These are phyloP conservation scores for Hyposoter dolosus DNA, from an alignment of 2,888 invertebrate species.

Conservation along the genomic window DNA sequence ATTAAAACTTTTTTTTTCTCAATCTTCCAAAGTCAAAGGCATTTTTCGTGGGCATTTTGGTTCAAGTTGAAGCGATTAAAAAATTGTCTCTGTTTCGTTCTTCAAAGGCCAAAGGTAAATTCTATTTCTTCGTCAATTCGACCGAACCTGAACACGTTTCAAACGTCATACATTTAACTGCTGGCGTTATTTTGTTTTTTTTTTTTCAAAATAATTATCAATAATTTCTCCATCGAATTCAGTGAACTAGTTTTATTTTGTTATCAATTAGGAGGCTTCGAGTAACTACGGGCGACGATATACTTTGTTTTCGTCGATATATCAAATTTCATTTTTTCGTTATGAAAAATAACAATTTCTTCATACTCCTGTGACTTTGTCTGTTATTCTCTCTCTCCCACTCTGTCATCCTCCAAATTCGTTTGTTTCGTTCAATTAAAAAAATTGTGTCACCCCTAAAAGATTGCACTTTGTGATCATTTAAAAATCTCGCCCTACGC, in stretches of 20 bases:
- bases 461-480: conserved; percentile 85
- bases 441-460: conserved; percentile 81
- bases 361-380: conserved; percentile 75
- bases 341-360: conserved; percentile 85
- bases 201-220: conserved; percentile 5
- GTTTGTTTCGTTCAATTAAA: conserved; percentile 80
- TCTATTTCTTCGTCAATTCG: conserved; percentile 36
- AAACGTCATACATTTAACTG: conserved; percentile 2
- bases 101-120: conserved; percentile 43
- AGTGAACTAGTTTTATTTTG: conserved; percentile 52
- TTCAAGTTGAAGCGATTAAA: conserved; percentile 51
- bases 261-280: conserved; percentile 80
- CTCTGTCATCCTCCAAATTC: conserved; percentile 21
- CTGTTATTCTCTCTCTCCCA: conserved; percentile 37
- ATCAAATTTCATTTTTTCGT: conserved; percentile 80
- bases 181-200: background rate
- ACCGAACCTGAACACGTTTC: conserved; percentile 24
- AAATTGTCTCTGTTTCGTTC: conserved; percentile 19
- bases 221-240: conserved; percentile 30
- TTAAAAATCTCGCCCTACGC: conserved; percentile 80
- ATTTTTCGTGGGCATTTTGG: conserved; percentile 69
- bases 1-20: conserved; percentile 49
- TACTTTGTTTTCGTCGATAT: conserved; percentile 75
- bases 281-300: conserved; percentile 81
- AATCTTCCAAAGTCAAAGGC: conserved; percentile 68